Conservation (phyloP, 2,888 invertebrate genomes). For the Cremastinae sp. region DNA sequence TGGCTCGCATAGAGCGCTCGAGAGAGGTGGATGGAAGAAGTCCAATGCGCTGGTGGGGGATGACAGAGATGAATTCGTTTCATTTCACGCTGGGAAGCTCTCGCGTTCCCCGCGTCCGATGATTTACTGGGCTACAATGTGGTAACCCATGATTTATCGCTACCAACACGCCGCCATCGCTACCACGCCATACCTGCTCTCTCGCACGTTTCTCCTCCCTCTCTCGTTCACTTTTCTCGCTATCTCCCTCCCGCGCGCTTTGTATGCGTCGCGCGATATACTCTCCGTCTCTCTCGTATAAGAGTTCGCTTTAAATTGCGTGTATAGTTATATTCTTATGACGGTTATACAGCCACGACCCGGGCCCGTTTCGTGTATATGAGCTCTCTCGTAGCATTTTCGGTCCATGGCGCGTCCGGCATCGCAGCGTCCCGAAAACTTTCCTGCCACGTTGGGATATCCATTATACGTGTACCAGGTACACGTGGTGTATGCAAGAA, state of each 20-base stretch:
- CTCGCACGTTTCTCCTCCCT: slow-evolving; percentile 47
- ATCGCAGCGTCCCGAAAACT: slow-evolving; percentile 47
- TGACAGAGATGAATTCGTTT: slow-evolving; percentile 82
- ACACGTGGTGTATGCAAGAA: slow-evolving; percentile 31
- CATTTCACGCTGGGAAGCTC: slow-evolving; percentile 81
- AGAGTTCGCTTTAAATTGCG: slow-evolving; percentile 46
- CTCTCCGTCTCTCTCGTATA: slow-evolving; percentile 46
- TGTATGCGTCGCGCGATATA: slow-evolving; percentile 35
- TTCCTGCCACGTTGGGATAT: slow-evolving; percentile 37
- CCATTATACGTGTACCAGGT: slow-evolving; percentile 24
- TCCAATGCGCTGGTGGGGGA: slow-evolving; percentile 71
- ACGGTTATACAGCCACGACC: slow-evolving; percentile 46
- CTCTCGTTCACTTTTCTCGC: slow-evolving; percentile 46
- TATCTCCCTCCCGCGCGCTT: slow-evolving; percentile 37
- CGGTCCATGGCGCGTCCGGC: slow-evolving; percentile 56
- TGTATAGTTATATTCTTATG: slow-evolving; percentile 43
- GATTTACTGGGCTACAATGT: slow-evolving; percentile 86
- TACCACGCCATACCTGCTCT: slow-evolving; percentile 79
- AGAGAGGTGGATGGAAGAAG: slow-evolving; percentile 64
- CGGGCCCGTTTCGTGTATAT: slow-evolving; percentile 43
- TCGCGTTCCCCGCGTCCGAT: slow-evolving; percentile 81
- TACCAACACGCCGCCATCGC: slow-evolving; percentile 83
- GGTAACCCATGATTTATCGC: slow-evolving; percentile 86
- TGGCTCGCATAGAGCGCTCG: slow-evolving; percentile 52
- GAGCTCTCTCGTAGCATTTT: slow-evolving; percentile 55